phyloP scores from a whole-genome alignment of 2,113 vertebrate genomes.

The Mugil cephalus region DNA sequence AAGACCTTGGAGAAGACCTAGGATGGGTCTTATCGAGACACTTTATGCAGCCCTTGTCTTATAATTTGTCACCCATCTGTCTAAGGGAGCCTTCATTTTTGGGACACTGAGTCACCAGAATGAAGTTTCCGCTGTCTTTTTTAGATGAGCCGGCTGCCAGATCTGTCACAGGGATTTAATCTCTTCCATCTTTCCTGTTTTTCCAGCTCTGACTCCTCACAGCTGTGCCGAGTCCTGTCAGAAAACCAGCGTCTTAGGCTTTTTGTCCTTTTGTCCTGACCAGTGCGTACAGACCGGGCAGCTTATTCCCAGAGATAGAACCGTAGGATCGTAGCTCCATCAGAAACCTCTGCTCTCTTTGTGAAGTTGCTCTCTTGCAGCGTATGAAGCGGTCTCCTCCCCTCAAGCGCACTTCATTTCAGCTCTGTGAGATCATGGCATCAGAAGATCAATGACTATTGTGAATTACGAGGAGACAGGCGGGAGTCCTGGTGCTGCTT shows the following conservation, averaged over 20 bases:
- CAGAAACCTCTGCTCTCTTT: conserved; percentile 21
- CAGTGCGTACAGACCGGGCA: not conserved
- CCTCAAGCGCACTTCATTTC: conserved; percentile 4
- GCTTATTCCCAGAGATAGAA: not conserved
- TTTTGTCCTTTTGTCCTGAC: conserved; percentile 32
- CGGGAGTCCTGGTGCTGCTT: conserved; percentile 41
- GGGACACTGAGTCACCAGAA: conserved; percentile 52
- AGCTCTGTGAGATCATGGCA: conserved; percentile 55
- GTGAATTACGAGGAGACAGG: conserved; percentile 30
- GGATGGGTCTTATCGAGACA: no score
- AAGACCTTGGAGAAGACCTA: no score
- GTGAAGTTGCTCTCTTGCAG: conserved; percentile 21
- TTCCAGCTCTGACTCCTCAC: conserved; percentile 37
- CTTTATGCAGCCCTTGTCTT: not conserved
- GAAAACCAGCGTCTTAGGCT: not conserved
- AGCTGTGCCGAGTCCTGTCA: conserved; percentile 51
- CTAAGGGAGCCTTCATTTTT: conserved; percentile 29
- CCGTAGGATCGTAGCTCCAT: not conserved
- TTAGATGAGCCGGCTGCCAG: conserved; percentile 56
- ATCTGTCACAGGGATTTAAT: conserved; percentile 64
- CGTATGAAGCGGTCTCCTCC: conserved; percentile 12
- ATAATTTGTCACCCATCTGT: conserved; percentile 33
- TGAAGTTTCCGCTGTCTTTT: conserved; percentile 46
- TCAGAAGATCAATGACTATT: conserved; percentile 23
- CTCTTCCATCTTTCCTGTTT: conserved; percentile 57